These are phyloP conservation scores for Noturus placidus DNA, from an alignment of 2,113 vertebrate species.

Conservation along the genomic window DNA sequence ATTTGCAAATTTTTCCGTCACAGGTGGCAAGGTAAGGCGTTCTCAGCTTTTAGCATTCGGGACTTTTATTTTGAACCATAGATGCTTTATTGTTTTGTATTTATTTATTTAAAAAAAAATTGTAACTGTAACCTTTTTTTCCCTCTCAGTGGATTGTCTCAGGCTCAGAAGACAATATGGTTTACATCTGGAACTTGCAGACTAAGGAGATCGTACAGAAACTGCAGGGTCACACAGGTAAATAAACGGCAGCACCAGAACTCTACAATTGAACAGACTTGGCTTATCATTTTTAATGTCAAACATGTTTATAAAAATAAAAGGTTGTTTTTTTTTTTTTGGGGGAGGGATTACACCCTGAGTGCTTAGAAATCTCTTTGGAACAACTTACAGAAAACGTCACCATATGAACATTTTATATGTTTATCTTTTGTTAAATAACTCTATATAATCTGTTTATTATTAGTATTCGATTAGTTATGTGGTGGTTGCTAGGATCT, in stretches of 20 bases:
- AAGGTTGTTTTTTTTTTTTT: too few species aligned
- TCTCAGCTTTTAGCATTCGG: not conserved
- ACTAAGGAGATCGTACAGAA: conserved; percentile 99
- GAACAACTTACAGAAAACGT: not conserved
- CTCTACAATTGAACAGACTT: not conserved
- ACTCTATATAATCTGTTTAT: not conserved
- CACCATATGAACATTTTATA: not conserved
- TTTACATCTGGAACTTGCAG: conserved; percentile 99
- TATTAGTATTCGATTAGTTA: not conserved
- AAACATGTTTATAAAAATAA: not conserved
- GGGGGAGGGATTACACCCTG: not conserved
- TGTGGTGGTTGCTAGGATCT: not conserved
- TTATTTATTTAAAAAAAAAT: too few species aligned
- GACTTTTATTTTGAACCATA: not conserved
- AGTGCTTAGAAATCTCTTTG: not conserved
- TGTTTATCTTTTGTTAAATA: not conserved
- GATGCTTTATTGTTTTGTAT: too few species aligned
- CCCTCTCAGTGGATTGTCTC: conserved; percentile 92
- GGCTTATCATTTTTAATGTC: not conserved
- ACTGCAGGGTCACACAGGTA: conserved; percentile 96
- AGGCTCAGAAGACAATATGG: conserved; percentile 96
- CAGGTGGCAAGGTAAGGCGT: conserved; percentile 88
- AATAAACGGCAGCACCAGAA: not conserved
- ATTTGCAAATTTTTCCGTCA: conserved; percentile 98
- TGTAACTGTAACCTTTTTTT: too few species aligned